Evolutionary conservation across 1,140 invertebrate species (phyloP), one percentile per base, ranked within the genome.

Genomic region (Cotesia glomerata): DNA sequence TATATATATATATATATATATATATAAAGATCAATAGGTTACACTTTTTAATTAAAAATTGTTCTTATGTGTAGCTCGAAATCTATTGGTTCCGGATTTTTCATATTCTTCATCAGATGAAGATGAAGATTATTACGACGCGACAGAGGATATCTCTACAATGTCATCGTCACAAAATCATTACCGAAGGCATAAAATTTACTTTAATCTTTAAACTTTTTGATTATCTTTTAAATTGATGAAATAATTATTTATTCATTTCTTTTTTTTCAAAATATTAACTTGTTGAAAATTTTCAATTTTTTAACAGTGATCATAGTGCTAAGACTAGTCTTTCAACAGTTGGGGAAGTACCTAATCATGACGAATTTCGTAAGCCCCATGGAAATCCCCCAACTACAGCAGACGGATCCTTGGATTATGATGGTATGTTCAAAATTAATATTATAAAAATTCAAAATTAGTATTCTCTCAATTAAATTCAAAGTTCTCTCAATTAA

Each of bases 31-130:
- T 26, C 26, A 26, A 26, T 26, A 26, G 26, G 3, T 26, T 26
- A 36, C 49, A 34, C 39, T 59, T 54, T 13, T 26, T 61, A 35
- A 35, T 73, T 52, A 35, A 59, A 65, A 13, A 59, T 45, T 51
- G 36, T 76, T 56, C 36, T 63, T 59, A 78, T 72, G 78, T 66
- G 58, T 76, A 74, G 80, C 78, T 54, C 81, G 82, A 72, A 88
- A 89, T 64, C 86, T 91, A 45, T 86, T 90, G 35, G 93, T 97
- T 45, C 96, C 95, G 26, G 95, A 95, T 80, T 96, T 93, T 63
- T 98, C 96, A 0, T 98, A 98, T 86, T 98, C 96, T 0, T 97
- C 95, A 80, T 98, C 96, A 49, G 97, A 98, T 83, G 97, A 97
- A 78, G 97, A 98, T 81, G 97, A 99, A 75, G 96, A 98, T 85